Evolutionary conservation across 2,113 vertebrate genomes (phyloP).

Genomic region (Cavia aperea): DNA sequence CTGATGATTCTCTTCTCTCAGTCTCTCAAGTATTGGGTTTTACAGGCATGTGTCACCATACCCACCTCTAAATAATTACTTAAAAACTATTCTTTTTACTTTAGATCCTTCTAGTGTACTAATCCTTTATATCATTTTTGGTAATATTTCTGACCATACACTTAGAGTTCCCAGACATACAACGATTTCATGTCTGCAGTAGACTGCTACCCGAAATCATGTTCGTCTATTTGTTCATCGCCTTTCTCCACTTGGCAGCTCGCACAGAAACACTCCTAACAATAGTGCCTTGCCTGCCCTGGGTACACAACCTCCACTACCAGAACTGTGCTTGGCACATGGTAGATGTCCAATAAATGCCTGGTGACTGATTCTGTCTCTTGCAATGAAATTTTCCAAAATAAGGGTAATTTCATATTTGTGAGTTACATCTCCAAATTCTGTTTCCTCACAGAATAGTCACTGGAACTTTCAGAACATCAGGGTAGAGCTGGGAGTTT

Average conservation of each 20-base stretch:
- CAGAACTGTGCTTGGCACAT: neutral
- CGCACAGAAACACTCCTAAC: neutral
- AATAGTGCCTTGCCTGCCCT: neutral
- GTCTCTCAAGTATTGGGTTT: neutral
- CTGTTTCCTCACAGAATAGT: neutral
- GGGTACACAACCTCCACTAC: neutral
- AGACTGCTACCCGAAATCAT: neutral
- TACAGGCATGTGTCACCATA: neutral
- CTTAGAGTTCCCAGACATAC: neutral
- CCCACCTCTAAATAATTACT: neutral
- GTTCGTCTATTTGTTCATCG: neutral
- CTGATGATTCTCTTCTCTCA: neutral
- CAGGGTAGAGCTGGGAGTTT: neutral
- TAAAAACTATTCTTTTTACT: neutral
- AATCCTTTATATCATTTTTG: neutral
- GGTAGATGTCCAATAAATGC: neutral
- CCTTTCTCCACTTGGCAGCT: neutral
- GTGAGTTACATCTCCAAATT: neutral
- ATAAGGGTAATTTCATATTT: neutral
- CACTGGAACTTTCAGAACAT: neutral
- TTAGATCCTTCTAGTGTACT: neutral
- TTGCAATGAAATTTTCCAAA: conserved; percentile 2
- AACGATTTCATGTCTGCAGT: neutral
- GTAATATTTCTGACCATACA: neutral
- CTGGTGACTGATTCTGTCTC: neutral